Conservation (phyloP, 2,797 vertebrate species). For the Linurgus olivaceus region DNA sequence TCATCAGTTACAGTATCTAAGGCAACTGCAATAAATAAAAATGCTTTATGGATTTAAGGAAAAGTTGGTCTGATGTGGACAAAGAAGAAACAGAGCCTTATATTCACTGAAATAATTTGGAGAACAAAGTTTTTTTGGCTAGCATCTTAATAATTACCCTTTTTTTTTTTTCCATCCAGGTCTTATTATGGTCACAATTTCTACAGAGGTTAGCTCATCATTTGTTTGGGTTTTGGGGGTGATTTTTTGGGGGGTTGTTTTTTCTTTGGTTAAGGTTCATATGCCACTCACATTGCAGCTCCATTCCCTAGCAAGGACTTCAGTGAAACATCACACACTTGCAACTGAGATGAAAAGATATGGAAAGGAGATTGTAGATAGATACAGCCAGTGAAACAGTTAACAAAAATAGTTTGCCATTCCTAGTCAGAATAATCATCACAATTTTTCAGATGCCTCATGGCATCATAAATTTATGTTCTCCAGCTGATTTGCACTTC, state of each 20-base stretch:
- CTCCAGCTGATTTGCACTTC: background rate
- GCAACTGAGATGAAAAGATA: background rate
- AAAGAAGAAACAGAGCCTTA: background rate
- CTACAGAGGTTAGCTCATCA: background rate
- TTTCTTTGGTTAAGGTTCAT: background rate
- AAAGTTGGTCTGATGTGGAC: background rate
- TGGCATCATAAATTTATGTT: background rate
- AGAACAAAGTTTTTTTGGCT: background rate
- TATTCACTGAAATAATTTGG: background rate
- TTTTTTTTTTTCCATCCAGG: background rate
- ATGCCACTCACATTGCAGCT: background rate
- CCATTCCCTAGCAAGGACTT: background rate
- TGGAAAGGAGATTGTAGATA: background rate
- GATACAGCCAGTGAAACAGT: background rate
- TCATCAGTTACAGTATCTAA: background rate
- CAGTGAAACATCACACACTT: background rate
- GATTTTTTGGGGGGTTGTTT: accelerated
- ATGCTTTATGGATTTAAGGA: background rate
- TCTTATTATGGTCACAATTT: background rate
- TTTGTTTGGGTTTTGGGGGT: background rate
- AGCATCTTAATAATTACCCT: background rate
- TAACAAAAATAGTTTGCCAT: background rate
- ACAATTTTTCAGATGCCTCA: background rate
- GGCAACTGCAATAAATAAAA: background rate
- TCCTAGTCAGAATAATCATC: background rate